Evolutionary conservation across 2,888 invertebrate genomes (phyloP).

Genomic region (Odontocolon sp.): DNA sequence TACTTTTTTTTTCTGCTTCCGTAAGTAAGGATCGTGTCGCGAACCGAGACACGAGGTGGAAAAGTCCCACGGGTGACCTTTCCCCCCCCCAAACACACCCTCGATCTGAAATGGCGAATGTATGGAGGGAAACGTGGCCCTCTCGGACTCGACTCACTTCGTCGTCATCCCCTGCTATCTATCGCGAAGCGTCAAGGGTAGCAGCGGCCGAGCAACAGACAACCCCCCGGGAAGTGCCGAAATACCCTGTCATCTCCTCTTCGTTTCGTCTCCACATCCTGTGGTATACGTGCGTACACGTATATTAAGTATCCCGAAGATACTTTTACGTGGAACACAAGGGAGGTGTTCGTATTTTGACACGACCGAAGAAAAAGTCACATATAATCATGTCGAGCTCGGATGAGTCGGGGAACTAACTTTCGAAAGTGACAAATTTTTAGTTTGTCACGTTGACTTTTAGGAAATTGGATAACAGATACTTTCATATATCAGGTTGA

Average conservation of each 20-base stretch:
- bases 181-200: conserved; percentile 55
- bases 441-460: background rate
- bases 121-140: conserved; percentile 60
- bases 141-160: conserved; percentile 70
- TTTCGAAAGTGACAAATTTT: background rate
- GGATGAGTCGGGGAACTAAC: background rate
- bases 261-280: conserved; percentile 64
- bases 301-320: conserved; percentile 4
- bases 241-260: conserved; percentile 73
- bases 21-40: conserved; percentile 60
- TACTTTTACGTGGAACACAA: background rate
- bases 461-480: background rate
- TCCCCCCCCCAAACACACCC: conserved; percentile 52
- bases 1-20: conserved; percentile 40
- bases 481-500: too few species aligned
- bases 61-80: conserved; percentile 71
- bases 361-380: conserved; percentile 30
- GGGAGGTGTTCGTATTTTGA: background rate
- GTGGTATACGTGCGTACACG: background rate
- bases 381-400: background rate
- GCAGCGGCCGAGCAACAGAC: conserved; percentile 22
- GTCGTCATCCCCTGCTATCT: conserved; percentile 68
- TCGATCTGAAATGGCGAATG: too few species aligned
- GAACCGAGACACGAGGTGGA: conserved; percentile 40
- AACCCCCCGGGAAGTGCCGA: conserved; percentile 64